phyloP scores from a whole-genome alignment of 1,140 invertebrate species.

The Ips nitidus region DNA sequence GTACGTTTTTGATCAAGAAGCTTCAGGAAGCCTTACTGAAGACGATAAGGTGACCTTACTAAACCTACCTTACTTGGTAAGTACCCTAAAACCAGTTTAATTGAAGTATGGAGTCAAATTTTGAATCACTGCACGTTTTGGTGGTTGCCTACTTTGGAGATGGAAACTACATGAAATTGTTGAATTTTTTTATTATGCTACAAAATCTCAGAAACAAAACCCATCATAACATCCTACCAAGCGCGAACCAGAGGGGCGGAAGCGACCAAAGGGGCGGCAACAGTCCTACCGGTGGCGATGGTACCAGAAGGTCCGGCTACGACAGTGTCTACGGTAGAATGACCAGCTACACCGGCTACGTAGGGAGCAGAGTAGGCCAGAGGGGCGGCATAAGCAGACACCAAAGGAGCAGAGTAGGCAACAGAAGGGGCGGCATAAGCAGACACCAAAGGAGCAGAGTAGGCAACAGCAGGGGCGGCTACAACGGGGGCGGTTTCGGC shows the following conservation, averaged over 20 bases:
- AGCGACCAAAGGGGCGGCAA: constrained; percentile 17
- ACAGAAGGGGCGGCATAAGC: constrained; percentile 20
- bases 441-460: constrained; percentile 22
- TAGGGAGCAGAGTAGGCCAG: constrained; percentile 7
- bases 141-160: no score
- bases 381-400: constrained; percentile 16
- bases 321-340: constrained; percentile 11
- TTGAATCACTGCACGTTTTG: no score
- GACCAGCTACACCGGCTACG: constrained; percentile 8
- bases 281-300: constrained; percentile 31
- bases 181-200: not conserved
- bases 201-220: not conserved
- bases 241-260: not conserved
- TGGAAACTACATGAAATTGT: no score
- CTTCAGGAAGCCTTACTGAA: constrained; percentile 48
- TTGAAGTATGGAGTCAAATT: no score
- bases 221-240: constrained; percentile 6
- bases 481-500: constrained; percentile 33
- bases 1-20: constrained; percentile 50
- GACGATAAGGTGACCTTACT: constrained; percentile 51
- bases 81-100: constrained; percentile 6
- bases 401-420: constrained; percentile 4
- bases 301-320: constrained; percentile 39
- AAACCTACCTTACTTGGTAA: constrained; percentile 53
- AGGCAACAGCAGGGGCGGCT: constrained; percentile 16